Evolutionary conservation across 2,888 invertebrate species (phyloP).

Genomic region (Falcaria lacertinaria): DNA sequence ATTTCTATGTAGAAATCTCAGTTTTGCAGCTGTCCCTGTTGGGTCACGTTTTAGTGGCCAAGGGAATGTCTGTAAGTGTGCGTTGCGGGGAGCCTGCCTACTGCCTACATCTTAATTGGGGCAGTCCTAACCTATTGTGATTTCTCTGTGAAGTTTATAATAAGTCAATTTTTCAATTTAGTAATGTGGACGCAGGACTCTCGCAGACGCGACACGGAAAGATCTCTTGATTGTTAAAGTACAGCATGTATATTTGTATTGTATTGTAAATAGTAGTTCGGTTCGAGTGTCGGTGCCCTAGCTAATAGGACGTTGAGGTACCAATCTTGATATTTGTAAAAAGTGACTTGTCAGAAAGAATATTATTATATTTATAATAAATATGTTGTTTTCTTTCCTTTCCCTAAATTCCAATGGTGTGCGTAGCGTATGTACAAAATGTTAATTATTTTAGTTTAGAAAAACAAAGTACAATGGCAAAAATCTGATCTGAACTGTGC

Average conservation of each 20-base stretch:
- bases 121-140: background rate
- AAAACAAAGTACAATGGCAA: too few species aligned
- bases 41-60: constrained; percentile 30
- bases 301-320: constrained; percentile 34
- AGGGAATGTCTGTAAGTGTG: constrained; percentile 1
- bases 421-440: too few species aligned
- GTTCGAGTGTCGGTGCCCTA: constrained; percentile 15
- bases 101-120: too few species aligned
- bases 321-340: constrained; percentile 56
- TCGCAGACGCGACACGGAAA: background rate
- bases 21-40: constrained; percentile 3
- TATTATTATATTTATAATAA: constrained; percentile 72
- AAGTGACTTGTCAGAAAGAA: constrained; percentile 56
- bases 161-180: background rate
- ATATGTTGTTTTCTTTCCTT: background rate
- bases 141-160: background rate
- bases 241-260: constrained; percentile 15
- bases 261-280: constrained; percentile 29
- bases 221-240: constrained; percentile 27
- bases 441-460: too few species aligned
- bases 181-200: background rate
- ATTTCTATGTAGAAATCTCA: constrained; percentile 11
- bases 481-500: too few species aligned
- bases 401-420: background rate
- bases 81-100: background rate